These are phyloP conservation scores for Decapterus maruadsi DNA, from an alignment of 2,797 vertebrate species.

Conservation along the genomic window DNA sequence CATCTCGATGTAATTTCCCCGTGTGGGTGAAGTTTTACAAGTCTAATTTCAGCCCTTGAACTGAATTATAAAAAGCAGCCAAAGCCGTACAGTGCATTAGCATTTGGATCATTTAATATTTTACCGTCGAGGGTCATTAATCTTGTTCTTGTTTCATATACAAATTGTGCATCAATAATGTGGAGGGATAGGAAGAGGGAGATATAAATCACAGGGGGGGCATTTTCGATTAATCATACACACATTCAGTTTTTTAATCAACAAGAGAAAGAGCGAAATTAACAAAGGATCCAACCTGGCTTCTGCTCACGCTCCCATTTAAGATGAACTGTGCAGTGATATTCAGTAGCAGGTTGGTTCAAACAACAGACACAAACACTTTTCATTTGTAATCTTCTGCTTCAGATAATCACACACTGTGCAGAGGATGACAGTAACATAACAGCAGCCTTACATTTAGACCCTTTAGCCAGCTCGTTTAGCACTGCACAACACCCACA, in stretches of 20 bases:
- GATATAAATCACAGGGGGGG: constrained; percentile 54
- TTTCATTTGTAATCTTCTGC: constrained; percentile 57
- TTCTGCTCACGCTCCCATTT: not conserved
- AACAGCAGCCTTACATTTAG: constrained; percentile 67
- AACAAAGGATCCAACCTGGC: constrained; percentile 11
- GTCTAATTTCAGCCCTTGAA: constrained; percentile 88
- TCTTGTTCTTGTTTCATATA: constrained; percentile 71
- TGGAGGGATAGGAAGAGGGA: constrained; percentile 34
- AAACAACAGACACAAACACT: constrained; percentile 51
- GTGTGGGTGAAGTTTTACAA: constrained; percentile 83
- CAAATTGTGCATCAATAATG: constrained; percentile 64
- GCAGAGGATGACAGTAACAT: constrained; percentile 62
- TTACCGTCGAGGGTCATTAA: constrained; percentile 86
- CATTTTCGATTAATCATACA: constrained; percentile 47
- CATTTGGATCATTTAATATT: constrained; percentile 86
- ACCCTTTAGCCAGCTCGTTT: constrained; percentile 75
- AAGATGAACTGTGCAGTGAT: constrained; percentile 38
- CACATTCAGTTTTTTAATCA: constrained; percentile 54
- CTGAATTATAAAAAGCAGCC: constrained; percentile 81
- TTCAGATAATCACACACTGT: constrained; percentile 69
- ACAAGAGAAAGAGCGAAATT: constrained; percentile 41
- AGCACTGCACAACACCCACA: constrained; percentile 67
- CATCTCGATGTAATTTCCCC: constrained; percentile 84
- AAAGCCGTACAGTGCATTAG: constrained; percentile 77
- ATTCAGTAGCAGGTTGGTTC: constrained; percentile 45